Evolutionary conservation across 92 coral and sea anemone species (phyloP).

Genomic region (Palythoa grandiflora): DNA sequence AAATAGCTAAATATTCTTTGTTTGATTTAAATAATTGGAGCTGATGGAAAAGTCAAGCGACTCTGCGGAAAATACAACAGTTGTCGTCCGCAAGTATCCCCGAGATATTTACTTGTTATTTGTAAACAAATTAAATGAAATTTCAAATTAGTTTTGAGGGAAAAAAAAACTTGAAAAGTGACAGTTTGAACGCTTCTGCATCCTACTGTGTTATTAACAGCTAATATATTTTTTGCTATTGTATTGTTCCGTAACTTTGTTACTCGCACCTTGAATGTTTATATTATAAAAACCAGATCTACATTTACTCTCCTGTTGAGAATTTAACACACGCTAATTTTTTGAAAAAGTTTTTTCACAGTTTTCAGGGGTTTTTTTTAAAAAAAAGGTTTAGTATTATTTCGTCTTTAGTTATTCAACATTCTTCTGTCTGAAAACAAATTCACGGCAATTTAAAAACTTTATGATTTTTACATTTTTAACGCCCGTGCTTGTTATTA

Average conservation of each 20-base stretch:
- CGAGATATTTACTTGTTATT: slow-evolving; percentile 14
- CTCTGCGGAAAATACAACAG: not conserved
- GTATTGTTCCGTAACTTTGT: not conserved
- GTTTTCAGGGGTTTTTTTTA: too few relatives aligned
- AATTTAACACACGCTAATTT: too few relatives aligned
- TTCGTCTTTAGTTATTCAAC: too few relatives aligned
- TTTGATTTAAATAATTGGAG: not conserved
- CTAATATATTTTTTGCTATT: not conserved
- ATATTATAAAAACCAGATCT: not conserved
- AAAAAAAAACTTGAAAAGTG: not conserved
- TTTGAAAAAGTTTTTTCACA: too few relatives aligned
- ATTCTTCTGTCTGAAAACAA: too few relatives aligned
- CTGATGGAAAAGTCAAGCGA: not conserved
- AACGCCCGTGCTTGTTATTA: not conserved
- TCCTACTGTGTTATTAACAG: not conserved
- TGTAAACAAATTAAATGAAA: not conserved
- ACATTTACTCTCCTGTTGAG: too few relatives aligned
- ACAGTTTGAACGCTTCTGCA: not conserved
- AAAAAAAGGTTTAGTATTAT: too few relatives aligned
- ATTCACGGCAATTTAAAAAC: too few relatives aligned
- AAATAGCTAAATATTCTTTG: not conserved
- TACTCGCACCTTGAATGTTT: not conserved
- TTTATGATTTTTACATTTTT: too few relatives aligned
- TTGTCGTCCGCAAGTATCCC: not conserved
- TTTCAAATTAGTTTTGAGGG: not conserved